Evolutionary conservation across 2,797 vertebrate genomes (phyloP).

Genomic region (Glyptemys insculpta): DNA sequence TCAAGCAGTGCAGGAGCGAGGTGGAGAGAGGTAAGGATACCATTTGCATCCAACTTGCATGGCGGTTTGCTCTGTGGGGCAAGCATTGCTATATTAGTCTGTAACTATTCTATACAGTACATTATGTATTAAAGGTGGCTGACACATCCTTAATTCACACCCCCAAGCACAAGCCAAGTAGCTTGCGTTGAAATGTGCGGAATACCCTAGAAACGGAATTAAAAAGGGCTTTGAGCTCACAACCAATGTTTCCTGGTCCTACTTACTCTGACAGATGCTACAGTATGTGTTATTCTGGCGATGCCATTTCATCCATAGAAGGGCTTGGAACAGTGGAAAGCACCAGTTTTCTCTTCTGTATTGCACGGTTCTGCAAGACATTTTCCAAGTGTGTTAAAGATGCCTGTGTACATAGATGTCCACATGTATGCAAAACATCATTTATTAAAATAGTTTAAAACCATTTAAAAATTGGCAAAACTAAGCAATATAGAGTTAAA

Average conservation of each 20-base stretch:
- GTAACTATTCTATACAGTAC: background rate
- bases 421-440: background rate
- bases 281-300: background rate
- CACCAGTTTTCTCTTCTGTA: background rate
- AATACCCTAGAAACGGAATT: rapidly evolving
- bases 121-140: background rate
- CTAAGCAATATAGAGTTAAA: background rate
- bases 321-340: background rate
- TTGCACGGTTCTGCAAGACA: background rate
- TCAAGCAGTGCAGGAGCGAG: conserved; percentile 95
- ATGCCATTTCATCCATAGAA: background rate
- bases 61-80: background rate
- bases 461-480: background rate
- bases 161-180: rapidly evolving
- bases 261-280: background rate
- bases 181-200: background rate
- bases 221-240: background rate
- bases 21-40: conserved; percentile 93
- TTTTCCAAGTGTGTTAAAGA: background rate
- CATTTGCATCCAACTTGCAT: background rate
- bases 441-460: background rate
- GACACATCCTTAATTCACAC: background rate
- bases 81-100: background rate
- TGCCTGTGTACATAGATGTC: background rate
- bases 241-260: background rate